phyloP scores from a whole-genome alignment of 2,888 invertebrate genomes.

The Caenorhabditis wallacei region DNA sequence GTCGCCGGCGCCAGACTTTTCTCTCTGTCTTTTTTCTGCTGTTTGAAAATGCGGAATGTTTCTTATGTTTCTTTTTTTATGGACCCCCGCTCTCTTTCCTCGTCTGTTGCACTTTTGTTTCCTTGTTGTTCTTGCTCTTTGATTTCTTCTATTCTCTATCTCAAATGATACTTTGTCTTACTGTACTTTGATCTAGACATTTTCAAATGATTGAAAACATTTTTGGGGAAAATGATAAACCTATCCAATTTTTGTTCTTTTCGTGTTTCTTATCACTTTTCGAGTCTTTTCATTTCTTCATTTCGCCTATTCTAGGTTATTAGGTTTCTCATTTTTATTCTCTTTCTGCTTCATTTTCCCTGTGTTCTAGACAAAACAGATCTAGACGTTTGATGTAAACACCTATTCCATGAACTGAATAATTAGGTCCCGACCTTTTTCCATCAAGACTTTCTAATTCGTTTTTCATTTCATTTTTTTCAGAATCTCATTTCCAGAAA shows the following conservation, averaged over 20 bases:
- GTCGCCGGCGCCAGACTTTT: constrained; percentile 48
- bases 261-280: not conserved
- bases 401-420: no score
- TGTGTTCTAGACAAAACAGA: no score
- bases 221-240: not conserved
- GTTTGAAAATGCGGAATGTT: constrained; percentile 35
- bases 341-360: not conserved
- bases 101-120: constrained; percentile 14
- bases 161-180: not conserved
- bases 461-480: not conserved
- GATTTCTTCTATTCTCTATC: not conserved
- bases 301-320: not conserved
- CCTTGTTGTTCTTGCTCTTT: constrained; percentile 1
- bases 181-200: constrained; percentile 13
- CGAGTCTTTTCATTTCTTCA: not conserved
- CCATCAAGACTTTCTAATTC: no score
- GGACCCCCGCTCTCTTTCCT: no score
- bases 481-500: not conserved
- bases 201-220: not conserved
- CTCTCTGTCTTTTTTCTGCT: constrained; percentile 16
- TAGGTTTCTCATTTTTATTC: not conserved
- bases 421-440: no score
- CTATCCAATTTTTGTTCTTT: not conserved
- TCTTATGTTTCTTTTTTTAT: constrained; percentile 19
- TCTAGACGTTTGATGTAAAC: no score